These are phyloP conservation scores for Amorpha juglandis DNA, from an alignment of 2,888 invertebrate genomes.

Conservation along the genomic window DNA sequence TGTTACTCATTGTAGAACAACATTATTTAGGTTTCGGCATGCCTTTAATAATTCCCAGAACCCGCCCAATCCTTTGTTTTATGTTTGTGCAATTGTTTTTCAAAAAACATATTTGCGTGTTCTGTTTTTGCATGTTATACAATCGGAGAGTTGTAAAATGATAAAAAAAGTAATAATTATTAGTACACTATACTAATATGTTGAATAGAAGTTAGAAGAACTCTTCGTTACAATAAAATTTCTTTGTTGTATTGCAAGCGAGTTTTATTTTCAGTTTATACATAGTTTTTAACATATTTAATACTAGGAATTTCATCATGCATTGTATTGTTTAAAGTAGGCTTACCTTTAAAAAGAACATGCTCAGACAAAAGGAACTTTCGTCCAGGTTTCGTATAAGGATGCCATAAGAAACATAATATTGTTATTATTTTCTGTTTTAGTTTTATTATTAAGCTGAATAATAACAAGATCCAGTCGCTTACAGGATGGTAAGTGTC, in stretches of 20 bases:
- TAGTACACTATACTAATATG: neutral
- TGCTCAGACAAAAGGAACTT: too few relatives aligned
- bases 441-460: too few relatives aligned
- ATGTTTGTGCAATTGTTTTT: conserved; percentile 28
- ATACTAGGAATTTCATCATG: neutral
- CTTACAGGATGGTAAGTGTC: too few relatives aligned
- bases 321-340: neutral
- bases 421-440: too few relatives aligned
- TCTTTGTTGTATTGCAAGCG: conserved; percentile 1
- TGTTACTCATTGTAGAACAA: conserved; percentile 6
- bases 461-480: too few relatives aligned
- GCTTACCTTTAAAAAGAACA: too few relatives aligned
- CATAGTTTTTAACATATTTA: neutral
- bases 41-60: conserved; percentile 58
- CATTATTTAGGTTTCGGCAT: conserved; percentile 44
- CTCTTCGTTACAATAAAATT: neutral
- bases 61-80: conserved; percentile 34
- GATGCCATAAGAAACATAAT: too few relatives aligned
- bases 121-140: conserved; percentile 18
- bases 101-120: neutral
- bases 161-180: neutral
- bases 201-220: too few relatives aligned
- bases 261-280: neutral
- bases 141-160: conserved; percentile 5
- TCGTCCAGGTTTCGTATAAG: too few relatives aligned